Evolutionary conservation across 2,797 vertebrate genomes (phyloP).

Genomic region (Tinamus major): DNA sequence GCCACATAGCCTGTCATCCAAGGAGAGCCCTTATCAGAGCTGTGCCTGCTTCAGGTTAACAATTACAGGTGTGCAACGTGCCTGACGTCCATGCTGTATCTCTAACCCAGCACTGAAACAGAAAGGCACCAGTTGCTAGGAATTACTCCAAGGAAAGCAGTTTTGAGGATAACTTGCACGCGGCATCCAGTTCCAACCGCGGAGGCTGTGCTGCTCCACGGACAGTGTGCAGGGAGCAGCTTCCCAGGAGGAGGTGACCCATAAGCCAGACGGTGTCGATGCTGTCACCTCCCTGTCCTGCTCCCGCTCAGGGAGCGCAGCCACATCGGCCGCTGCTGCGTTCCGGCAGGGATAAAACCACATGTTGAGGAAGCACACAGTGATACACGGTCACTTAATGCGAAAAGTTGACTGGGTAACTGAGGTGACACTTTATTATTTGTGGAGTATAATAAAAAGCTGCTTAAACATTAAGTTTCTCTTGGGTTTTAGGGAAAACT

Average conservation of each 20-base stretch:
- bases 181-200: neutral
- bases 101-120: neutral
- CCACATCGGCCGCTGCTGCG: neutral
- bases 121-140: accelerated
- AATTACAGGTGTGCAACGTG: neutral
- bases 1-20: neutral
- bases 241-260: neutral
- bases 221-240: neutral
- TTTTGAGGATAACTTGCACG: neutral
- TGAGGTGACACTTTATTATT: neutral
- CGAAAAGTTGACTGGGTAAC: neutral
- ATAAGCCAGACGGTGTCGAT: neutral
- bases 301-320: neutral
- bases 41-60: neutral
- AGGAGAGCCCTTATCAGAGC: neutral
- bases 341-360: neutral
- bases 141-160: neutral
- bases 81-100: neutral
- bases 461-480: neutral
- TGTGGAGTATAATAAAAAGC: neutral
- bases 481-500: conserved; percentile 10
- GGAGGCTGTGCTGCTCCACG: neutral
- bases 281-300: neutral
- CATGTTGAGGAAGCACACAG: neutral
- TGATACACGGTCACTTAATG: neutral